These are phyloP conservation scores for Choloepus didactylus DNA, from an alignment of 2,797 vertebrate species.

Conservation along the genomic window DNA sequence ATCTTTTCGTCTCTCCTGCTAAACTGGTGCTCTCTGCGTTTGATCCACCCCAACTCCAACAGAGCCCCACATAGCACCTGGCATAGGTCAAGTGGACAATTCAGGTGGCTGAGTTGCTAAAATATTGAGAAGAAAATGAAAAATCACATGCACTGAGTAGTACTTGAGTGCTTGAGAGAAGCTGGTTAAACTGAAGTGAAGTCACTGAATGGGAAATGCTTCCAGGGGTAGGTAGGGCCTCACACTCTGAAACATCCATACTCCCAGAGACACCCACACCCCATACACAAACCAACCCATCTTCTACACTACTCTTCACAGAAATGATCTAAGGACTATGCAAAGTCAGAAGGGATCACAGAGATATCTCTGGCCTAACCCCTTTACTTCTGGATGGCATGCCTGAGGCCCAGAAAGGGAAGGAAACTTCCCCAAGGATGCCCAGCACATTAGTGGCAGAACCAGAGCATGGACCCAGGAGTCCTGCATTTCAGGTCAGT, in stretches of 20 bases:
- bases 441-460: not conserved
- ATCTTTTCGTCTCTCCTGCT: not conserved
- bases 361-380: not conserved
- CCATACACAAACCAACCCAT: not conserved
- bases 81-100: not conserved
- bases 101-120: not conserved
- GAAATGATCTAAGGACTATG: not conserved
- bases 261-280: not conserved
- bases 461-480: not conserved
- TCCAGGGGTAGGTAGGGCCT: not conserved
- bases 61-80: not conserved
- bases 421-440: not conserved
- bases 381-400: not conserved
- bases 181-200: slow-evolving; percentile 26
- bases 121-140: slow-evolving; percentile 31
- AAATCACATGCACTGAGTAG: not conserved
- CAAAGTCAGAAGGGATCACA: not conserved
- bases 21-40: not conserved
- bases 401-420: not conserved
- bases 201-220: not conserved
- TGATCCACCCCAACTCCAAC: not conserved
- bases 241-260: not conserved
- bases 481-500: not conserved
- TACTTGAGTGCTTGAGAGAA: slow-evolving; percentile 11
- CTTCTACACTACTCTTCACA: not conserved